These are phyloP conservation scores for Orchestia grillus DNA, from an alignment of 1,140 invertebrate genomes.

Conservation along the genomic window DNA sequence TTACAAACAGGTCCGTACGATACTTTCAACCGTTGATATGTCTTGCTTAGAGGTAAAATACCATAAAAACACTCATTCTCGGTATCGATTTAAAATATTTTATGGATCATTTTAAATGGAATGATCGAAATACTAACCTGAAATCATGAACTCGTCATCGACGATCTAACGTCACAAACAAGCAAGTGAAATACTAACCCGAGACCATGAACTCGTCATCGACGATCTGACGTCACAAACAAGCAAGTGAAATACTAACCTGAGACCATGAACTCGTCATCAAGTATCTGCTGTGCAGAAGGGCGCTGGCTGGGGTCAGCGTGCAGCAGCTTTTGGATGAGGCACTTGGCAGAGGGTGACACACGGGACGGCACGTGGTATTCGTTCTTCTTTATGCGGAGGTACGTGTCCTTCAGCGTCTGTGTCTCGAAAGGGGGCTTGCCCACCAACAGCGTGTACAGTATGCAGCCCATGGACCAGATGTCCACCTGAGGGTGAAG, in stretches of 20 bases:
- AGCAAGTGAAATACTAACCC: slow-evolving; percentile 69
- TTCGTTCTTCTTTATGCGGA: slow-evolving; percentile 77
- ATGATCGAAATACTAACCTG: slow-evolving; percentile 71
- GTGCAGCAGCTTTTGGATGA: slow-evolving; percentile 76
- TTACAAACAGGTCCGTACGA: too few species aligned
- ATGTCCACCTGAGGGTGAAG: slow-evolving; percentile 77
- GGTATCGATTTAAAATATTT: too few species aligned
- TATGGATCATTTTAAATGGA: too few species aligned
- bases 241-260: slow-evolving; percentile 69
- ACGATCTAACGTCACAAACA: slow-evolving; percentile 71
- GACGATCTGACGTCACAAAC: slow-evolving; percentile 71
- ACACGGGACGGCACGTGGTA: slow-evolving; percentile 76
- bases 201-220: slow-evolving; percentile 75
- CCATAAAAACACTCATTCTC: too few species aligned
- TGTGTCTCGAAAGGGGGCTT: slow-evolving; percentile 80
- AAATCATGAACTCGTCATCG: slow-evolving; percentile 75
- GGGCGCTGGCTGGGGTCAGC: slow-evolving; percentile 74
- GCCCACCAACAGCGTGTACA: slow-evolving; percentile 78
- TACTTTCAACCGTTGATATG: too few species aligned
- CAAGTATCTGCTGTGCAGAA: slow-evolving; percentile 74
- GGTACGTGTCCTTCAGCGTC: slow-evolving; percentile 78
- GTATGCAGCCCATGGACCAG: slow-evolving; percentile 78
- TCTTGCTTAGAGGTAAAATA: too few species aligned
- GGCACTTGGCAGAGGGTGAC: slow-evolving; percentile 72
- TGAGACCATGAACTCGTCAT: slow-evolving; percentile 75